These are phyloP conservation scores for Uromys caudimaculatus DNA, from an alignment of 2,797 vertebrate genomes.

Conservation along the genomic window DNA sequence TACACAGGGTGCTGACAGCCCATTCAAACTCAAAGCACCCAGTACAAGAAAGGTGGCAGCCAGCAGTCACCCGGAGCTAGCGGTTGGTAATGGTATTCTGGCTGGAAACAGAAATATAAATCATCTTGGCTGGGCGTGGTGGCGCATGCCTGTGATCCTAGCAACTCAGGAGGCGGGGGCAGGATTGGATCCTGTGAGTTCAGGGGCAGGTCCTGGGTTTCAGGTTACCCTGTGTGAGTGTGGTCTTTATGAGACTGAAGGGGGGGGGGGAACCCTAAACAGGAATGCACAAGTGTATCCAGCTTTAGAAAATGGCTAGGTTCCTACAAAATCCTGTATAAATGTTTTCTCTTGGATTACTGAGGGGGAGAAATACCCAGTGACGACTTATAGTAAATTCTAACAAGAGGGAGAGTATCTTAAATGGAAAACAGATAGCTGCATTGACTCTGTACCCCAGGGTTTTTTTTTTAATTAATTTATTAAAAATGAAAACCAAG, in stretches of 20 bases:
- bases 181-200: neutral
- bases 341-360: neutral
- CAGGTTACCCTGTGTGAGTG: neutral
- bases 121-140: neutral
- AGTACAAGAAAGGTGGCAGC: neutral
- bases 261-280: neutral
- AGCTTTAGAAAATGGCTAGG: neutral
- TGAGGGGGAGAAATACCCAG: neutral
- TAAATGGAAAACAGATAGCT: slow-evolving; percentile 35
- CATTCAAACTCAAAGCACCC: neutral
- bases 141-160: neutral
- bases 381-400: neutral
- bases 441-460: slow-evolving; percentile 34
- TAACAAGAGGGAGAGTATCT: slow-evolving; percentile 33
- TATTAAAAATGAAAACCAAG: neutral
- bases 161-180: neutral
- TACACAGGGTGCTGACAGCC: neutral
- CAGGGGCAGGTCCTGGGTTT: neutral
- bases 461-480: neutral
- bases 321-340: slow-evolving; percentile 42
- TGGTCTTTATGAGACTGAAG: neutral
- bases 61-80: neutral
- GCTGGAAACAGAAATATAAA: neutral
- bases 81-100: neutral
- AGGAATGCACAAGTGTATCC: neutral